Evolutionary conservation across 2,113 vertebrate species (phyloP).

Genomic region (Phalacrocorax pelagicus): DNA sequence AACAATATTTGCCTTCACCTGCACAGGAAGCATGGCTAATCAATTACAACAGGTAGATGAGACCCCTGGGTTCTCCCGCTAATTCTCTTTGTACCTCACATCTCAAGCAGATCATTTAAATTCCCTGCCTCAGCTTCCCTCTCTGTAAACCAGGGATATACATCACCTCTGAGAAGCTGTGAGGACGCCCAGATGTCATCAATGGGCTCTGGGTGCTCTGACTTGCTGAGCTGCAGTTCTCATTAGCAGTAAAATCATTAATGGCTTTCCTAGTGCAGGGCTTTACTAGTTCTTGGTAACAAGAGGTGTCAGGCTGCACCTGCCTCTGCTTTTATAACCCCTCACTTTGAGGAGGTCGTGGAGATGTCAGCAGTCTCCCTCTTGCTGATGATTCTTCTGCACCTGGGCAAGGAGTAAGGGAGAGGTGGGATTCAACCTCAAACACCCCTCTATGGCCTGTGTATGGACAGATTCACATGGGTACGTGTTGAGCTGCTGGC

Average conservation of each 20-base stretch:
- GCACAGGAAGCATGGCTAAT: background rate
- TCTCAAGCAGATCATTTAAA: background rate
- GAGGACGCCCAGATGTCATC: background rate
- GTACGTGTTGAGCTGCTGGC: background rate
- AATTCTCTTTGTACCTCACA: background rate
- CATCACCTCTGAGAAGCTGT: background rate
- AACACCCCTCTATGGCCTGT: background rate
- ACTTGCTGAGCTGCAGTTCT: background rate
- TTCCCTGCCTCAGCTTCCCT: background rate
- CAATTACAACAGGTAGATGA: background rate
- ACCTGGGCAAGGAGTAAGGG: background rate
- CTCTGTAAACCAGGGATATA: background rate
- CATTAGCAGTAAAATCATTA: background rate
- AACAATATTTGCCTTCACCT: background rate
- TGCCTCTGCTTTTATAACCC: background rate
- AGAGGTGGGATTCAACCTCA: background rate
- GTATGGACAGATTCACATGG: fast-evolving
- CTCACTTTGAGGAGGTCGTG: background rate
- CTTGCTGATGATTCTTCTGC: background rate
- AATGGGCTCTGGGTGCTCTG: background rate
- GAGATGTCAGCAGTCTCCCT: background rate
- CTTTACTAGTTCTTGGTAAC: background rate
- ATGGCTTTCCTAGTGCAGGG: background rate
- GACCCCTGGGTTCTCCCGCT: background rate
- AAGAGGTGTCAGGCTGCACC: background rate